These are phyloP conservation scores for Pandion haliaetus DNA, from an alignment of 2,113 vertebrate species.

Conservation along the genomic window DNA sequence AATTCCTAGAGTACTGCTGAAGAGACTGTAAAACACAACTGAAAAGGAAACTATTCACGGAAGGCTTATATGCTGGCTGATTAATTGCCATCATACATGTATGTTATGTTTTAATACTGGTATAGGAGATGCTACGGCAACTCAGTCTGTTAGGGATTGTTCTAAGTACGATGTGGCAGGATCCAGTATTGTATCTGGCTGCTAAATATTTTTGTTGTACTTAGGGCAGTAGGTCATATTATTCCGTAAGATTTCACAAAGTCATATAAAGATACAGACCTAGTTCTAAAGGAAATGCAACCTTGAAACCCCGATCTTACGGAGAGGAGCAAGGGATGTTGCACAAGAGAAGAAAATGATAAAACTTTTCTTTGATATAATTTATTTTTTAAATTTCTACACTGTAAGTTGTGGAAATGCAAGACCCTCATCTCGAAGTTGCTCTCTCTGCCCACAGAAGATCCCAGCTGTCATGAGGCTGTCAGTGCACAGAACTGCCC, in stretches of 20 bases:
- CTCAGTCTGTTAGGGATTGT: neutral
- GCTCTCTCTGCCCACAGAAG: neutral
- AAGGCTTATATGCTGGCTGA: neutral
- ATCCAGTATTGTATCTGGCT: neutral
- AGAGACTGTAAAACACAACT: neutral
- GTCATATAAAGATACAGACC: fast-evolving
- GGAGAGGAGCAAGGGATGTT: neutral
- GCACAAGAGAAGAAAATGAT: neutral
- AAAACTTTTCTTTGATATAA: neutral
- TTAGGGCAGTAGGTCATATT: fast-evolving
- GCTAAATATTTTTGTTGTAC: neutral
- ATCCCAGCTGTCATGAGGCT: neutral
- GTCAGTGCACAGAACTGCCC: neutral
- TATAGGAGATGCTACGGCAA: neutral
- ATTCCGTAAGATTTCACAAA: neutral
- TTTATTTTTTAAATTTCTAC: neutral
- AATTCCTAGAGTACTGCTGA: neutral
- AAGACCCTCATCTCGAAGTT: neutral
- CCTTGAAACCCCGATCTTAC: no score
- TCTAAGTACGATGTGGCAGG: neutral
- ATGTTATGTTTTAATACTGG: no score
- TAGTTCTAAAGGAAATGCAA: neutral
- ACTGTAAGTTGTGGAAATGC: neutral
- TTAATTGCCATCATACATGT: neutral
- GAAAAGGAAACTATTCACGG: fast-evolving